Base-by-base conservation (phyloP, 2,888 invertebrate genomes). In the Epirrhoe tristata region DNA sequence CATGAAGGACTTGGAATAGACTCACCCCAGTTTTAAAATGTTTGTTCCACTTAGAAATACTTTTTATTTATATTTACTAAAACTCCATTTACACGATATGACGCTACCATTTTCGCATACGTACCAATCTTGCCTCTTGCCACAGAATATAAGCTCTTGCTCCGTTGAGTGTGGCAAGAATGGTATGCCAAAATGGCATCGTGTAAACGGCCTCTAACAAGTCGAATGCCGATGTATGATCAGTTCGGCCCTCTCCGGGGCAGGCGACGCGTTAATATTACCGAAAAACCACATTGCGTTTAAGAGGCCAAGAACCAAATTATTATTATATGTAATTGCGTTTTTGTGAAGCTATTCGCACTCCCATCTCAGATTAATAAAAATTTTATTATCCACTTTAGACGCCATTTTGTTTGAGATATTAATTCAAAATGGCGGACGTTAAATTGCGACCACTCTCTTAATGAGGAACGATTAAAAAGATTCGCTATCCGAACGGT, bases 391-490 rank as follows among this genome's bases (percentile, higher is more conserved):
- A 84, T 85, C 78, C 77, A 72, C 75, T 79, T 75, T 74, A 74
- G 74, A 70, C 79, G 85, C 90, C 91, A 91, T 91, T 87, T 91
- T 90, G 90, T 70, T 88, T 87, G 86, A 77, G 80, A 82, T 89
- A 91, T 90, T 88, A 91, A 92, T 92, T 89, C 90, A 92, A 93
- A 86, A 91, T 91, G 92, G 90, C 87, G 71, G 74, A 76, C 81
- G 78, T 85, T 84, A 87, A 88, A 87, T 57, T 81, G 86, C 82
- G 90, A 89, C 86, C 87, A 63, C 86, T 87, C 87, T 83, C 83
- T 89, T 91, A 91, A 92, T 91, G 91, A 91, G 87, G 74, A 78
- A 80, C 88, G 88, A 91, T 91, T 91, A 89, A 90, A 90, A 89
- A 85, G 81, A 84, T 86, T 86, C 81, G 80, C 78, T 82, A 83